Percentiles rank a stretch among this genome's conserved stretches.
Evolutionary conservation across 2,797 vertebrate species (phyloP).

Genomic region (Lepidocolaptes lacrymiger): DNA sequence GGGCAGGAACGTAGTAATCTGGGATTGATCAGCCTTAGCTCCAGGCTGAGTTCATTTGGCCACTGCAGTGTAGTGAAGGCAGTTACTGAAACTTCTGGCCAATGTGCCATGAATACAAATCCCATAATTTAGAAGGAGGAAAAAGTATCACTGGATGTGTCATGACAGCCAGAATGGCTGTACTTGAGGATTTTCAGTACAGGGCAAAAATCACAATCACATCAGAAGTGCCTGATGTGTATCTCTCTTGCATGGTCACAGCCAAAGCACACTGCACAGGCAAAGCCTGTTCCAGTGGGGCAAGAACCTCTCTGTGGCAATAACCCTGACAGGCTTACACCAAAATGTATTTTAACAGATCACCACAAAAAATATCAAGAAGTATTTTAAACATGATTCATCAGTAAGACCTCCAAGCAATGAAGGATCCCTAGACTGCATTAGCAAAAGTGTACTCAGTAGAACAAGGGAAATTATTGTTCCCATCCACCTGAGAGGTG

Average conservation of each 20-base stretch:
- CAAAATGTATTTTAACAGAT: neutral
- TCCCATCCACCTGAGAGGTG: neutral
- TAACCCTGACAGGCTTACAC: neutral
- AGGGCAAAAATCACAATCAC: neutral
- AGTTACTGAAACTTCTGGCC: neutral
- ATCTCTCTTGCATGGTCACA: neutral
- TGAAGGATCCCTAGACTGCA: neutral
- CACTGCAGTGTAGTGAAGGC: neutral
- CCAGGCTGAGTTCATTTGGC: neutral
- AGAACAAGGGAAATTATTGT: neutral
- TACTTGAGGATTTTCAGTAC: neutral
- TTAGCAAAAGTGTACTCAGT: neutral
- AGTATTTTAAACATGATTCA: neutral
- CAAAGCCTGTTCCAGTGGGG: neutral
- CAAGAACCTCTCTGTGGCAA: neutral
- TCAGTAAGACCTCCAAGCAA: neutral
- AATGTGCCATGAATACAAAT: neutral
- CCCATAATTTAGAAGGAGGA: neutral
- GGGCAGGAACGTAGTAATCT: neutral
- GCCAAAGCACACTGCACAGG: neutral
- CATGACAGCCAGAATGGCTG: neutral
- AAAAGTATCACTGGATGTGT: neutral
- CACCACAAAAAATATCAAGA: neutral
- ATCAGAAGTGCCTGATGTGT: neutral
- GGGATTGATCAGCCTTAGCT: neutral